These are phyloP conservation scores for Micromussa lordhowensis DNA, from an alignment of 92 coral and sea anemone species.

Conservation along the genomic window DNA sequence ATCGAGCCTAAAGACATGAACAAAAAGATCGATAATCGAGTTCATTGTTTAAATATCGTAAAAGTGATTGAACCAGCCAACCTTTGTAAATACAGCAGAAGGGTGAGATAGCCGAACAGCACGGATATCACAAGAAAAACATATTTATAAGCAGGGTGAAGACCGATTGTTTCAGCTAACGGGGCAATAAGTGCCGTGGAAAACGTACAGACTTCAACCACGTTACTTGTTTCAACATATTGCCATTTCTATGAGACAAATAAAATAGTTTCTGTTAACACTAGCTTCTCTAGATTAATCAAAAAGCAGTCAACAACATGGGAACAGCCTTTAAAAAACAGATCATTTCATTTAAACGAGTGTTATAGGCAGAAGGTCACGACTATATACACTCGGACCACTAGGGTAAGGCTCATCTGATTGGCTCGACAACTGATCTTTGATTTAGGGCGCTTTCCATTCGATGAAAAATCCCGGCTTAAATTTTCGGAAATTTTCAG, in stretches of 20 bases:
- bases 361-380: too few relatives aligned
- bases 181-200: constrained; percentile 60
- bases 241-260: constrained; percentile 57
- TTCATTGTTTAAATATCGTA: not conserved
- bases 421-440: too few relatives aligned
- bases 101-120: constrained; percentile 68
- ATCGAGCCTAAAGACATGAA: not conserved
- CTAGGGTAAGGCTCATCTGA: too few relatives aligned
- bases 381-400: too few relatives aligned
- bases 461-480: too few relatives aligned
- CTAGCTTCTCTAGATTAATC: not conserved
- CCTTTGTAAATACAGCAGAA: constrained; percentile 76
- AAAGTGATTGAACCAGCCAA: constrained; percentile 7
- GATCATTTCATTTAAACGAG: too few relatives aligned
- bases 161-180: not conserved
- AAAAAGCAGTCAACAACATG: too few relatives aligned
- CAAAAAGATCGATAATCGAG: not conserved
- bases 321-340: too few relatives aligned
- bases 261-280: not conserved
- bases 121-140: constrained; percentile 50
- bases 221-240: constrained; percentile 77
- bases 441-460: too few relatives aligned
- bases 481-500: too few relatives aligned
- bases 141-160: not conserved
- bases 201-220: constrained; percentile 73